Base-by-base conservation (phyloP, 1,140 invertebrate species). In the Ladona fulva region DNA sequence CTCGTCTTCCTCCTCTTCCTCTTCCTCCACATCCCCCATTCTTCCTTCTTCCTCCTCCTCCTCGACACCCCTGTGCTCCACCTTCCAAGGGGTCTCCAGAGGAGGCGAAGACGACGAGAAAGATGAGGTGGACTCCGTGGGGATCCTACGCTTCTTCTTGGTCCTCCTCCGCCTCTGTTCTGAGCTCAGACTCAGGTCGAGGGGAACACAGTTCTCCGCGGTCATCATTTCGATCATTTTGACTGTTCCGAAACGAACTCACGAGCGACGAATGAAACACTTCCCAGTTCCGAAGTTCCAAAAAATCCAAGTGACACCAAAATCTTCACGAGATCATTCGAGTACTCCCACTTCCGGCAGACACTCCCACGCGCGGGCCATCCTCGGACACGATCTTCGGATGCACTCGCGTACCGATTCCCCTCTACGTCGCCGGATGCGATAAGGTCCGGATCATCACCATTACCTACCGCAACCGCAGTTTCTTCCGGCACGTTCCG, bases 101-200 rank as follows among this genome's bases (percentile, higher is more conserved):
- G 52, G 52, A 1, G 52, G 52, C 52, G 52, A 66, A 12, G 52
- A 66, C 3, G 52, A 66, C 52, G 52, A 66, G 14, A 22, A 66
- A 16, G 52, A 66, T 5, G 52, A 66, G 3, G n/a, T 19, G 3
- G 52, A 66, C 14, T 16, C 14, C 52, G 52, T 66, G 3, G 52
- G 52, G 52, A 66, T 22, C 52, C 52, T 66, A 6, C 52, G 52
- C 52, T 66, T 66, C 52, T 66, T 66, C 52, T 66, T 66, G 42
- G 74, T 24, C 42, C 37, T 75, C 25, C 29, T 73, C 25, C 25
- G 66, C n/a, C 74, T 42, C 74, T 79, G 76, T 29, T 80, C 83
- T 24, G 84, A 82, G 78, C 83, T 85, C 74, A 90, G 86, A 24
- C 88, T 88, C 81, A 91, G 85, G 84, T 91, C 90, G 80, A 91